Evolutionary conservation across 2,797 vertebrate genomes (phyloP).

Genomic region (Labroides dimidiatus): DNA sequence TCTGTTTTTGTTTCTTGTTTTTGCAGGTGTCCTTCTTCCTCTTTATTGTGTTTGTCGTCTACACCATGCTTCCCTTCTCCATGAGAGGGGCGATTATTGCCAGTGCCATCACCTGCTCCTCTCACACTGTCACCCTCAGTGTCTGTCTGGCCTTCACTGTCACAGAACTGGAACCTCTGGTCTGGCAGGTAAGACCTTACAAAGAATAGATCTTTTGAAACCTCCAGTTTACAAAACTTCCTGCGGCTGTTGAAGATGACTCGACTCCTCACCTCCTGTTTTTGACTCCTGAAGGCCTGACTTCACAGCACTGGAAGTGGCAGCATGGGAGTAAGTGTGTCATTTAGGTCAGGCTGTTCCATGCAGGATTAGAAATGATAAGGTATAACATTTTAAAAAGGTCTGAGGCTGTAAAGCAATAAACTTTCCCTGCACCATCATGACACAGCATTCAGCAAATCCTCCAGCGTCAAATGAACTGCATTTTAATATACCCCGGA

Average conservation of each 20-base stretch:
- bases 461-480: constrained; percentile 43
- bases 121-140: constrained; percentile 94
- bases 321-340: constrained; percentile 6
- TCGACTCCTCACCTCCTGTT: neutral
- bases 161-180: constrained; percentile 86
- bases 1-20: constrained; percentile 9
- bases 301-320: constrained; percentile 7
- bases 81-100: constrained; percentile 94
- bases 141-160: constrained; percentile 87
- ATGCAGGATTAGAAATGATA: constrained; percentile 33
- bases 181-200: constrained; percentile 95
- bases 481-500: constrained; percentile 21
- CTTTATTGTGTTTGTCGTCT: constrained; percentile 97
- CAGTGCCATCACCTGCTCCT: constrained; percentile 91
- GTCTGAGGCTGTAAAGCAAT: constrained; percentile 36
- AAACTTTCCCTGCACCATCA: constrained; percentile 7
- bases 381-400: constrained; percentile 31
- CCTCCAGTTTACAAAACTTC: neutral
- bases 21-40: constrained; percentile 96
- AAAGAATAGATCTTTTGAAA: constrained; percentile 3
- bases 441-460: constrained; percentile 35
- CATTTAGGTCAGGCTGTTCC: neutral
- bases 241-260: neutral
- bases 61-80: constrained; percentile 98
- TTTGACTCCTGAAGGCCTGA: neutral